Conservation (phyloP, 2,888 invertebrate genomes). For the Patella pellucida region DNA sequence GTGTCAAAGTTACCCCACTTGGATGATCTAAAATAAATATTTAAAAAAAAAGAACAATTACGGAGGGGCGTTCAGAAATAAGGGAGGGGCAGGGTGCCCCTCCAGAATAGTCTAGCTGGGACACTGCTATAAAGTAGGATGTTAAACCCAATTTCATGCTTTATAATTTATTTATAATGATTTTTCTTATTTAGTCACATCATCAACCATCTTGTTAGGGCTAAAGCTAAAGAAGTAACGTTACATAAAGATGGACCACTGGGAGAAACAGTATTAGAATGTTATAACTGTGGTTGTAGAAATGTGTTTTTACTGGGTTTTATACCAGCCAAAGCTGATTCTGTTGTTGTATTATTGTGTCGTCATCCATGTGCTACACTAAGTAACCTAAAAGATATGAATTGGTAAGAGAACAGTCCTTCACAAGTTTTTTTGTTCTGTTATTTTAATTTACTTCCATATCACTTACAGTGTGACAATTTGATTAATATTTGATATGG, state of each 20-base stretch:
- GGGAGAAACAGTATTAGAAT: slow-evolving; percentile 97
- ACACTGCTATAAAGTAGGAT: too few relatives aligned
- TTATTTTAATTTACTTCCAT: too few relatives aligned
- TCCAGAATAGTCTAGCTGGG: too few relatives aligned
- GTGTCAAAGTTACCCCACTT: too few relatives aligned
- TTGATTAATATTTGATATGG: too few relatives aligned
- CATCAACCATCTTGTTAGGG: slow-evolving; percentile 97
- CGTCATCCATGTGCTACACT: slow-evolving; percentile 98
- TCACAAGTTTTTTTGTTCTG: too few relatives aligned
- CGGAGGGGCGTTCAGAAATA: too few relatives aligned
- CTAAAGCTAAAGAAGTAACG: slow-evolving; percentile 99
- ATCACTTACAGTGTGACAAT: too few relatives aligned
- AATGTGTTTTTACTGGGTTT: slow-evolving; percentile 99
- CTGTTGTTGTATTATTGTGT: slow-evolving; percentile 96
- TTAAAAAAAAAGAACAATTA: too few relatives aligned
- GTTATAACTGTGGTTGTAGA: slow-evolving; percentile 97
- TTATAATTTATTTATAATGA: background rate
- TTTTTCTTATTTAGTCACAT: slow-evolving; percentile 82
- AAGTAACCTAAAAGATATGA: slow-evolving; percentile 97
- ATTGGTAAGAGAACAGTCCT: slow-evolving; percentile 78
- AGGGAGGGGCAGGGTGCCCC: too few relatives aligned
- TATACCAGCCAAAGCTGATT: slow-evolving; percentile 98
- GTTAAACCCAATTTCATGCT: background rate
- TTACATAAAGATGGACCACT: slow-evolving; percentile 96
- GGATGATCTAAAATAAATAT: too few relatives aligned